Base-by-base conservation (phyloP, 2,888 invertebrate genomes). In the Eledona agricola region DNA sequence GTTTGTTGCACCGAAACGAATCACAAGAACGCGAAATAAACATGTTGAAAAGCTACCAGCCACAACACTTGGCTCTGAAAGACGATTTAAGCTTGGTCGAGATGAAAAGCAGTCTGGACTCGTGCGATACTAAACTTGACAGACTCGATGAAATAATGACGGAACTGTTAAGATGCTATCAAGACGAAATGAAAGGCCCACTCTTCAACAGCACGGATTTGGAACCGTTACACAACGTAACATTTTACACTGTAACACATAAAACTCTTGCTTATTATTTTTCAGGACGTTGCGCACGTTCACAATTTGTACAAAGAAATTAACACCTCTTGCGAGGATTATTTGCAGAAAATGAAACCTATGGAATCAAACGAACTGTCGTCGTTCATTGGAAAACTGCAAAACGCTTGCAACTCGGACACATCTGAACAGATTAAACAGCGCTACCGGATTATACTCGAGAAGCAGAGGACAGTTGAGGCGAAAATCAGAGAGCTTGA, bases 281-380 rank as follows among this genome's bases (percentile, higher is more conserved):
- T 32, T 32, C 15, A 32, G 31, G n/a, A n/a, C n/a, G n/a, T n/a
- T n/a, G n/a, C n/a, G n/a, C n/a, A n/a, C n/a, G n/a, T n/a, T 2
- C 31, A 16, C 12, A 32, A 7, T 3, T 6, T 32, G 4, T 13
- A 32, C 15, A 17, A 32, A 5, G 31, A 32, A 16, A 32, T 32
- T 17, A 9, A 16, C 10, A 32, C n/a, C n/a, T n/a, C n/a, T n/a
- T n/a, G n/a, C n/a, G 15, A 7, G 9, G 16, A 1, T 32, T 12
- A n/a, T 13, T 9, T n/a, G 7, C 7, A 15, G 15, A 32, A 9
- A 3, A 32, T 3, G 31, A 16, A 5, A 32, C 17, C 7, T 17
- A 32, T 9, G 17, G n/a, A n/a, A 32, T 10, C 17, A 15, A 1
- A 9, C 7, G 9, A 32, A 16, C 9, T 7, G 17, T 16, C 17